Evolutionary conservation across 2,797 vertebrate genomes (phyloP), one percentile per base, ranked within the genome.

Genomic region (Pitangus sulphuratus): DNA sequence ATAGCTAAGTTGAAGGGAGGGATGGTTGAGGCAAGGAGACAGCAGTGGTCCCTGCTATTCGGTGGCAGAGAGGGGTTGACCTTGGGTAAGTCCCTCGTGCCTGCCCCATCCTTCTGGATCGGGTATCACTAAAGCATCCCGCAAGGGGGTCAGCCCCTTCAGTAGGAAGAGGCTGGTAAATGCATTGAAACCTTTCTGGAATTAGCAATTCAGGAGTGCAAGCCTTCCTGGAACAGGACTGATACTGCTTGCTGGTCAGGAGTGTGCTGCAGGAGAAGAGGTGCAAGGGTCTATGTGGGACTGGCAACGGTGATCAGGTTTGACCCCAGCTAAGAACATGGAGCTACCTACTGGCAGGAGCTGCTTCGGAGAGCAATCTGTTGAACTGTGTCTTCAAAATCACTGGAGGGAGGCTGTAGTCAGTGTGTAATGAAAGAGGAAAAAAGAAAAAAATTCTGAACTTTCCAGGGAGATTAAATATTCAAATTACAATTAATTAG

Each of bases 141-240:
- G 0, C 71, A 25, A 35, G 18, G 26, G 22, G 33, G 4, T 45
- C 65, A 3, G 11, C 9, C 57, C 39, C 39, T 40, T 57, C 37
- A 4, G 13, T 11, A 4, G 40, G 47, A 42, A 57, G 62, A 91
- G 60, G 31, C 48, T 68, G 86, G 47, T 44, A 79, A 84, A 22
- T 15, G 47, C 58, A 0, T 21, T 16, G 78, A 95, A 90, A 92
- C 68, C 48, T 89, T 92, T 95, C 95, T 92, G 92, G 92, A 96
- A 93, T 0, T 51, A 53, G 12, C 30, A 26, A 10, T 70, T 70
- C 62, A 31, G 70, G 66, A 88, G 33, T 4, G 5, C 12, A 13
- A 54, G 11, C 64, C 30, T 37, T 75, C 33, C 68, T 35, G 35
- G 48, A 87, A 11, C 3, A 30, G 58, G 54, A 44, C 30, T 35